Percentiles rank a stretch among this genome's conserved stretches.
phyloP scores from a whole-genome alignment of 2,113 vertebrate species.

The Laticauda laticaudata region DNA sequence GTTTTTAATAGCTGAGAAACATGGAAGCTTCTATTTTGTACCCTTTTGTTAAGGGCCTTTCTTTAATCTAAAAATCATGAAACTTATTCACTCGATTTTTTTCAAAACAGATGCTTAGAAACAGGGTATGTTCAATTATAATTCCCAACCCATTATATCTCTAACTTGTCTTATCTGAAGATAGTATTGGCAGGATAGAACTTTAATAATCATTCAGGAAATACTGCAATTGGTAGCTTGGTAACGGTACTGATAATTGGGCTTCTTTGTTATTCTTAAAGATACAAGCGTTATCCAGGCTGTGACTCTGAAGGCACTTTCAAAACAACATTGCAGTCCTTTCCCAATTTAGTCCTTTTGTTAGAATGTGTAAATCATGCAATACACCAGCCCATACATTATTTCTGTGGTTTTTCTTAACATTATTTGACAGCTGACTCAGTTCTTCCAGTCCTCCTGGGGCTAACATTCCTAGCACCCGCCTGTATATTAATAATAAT shows the following conservation, averaged over 20 bases:
- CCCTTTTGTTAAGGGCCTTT: neutral
- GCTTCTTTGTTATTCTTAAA: neutral
- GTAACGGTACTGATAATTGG: neutral
- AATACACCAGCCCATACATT: neutral
- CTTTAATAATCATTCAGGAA: neutral
- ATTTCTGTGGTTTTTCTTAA: neutral
- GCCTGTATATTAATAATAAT: slow-evolving; percentile 9
- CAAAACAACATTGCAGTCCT: neutral
- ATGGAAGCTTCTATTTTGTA: neutral
- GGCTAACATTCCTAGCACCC: neutral
- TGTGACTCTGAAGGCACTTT: neutral
- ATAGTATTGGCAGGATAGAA: neutral
- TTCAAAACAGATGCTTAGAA: neutral
- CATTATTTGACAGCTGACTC: neutral
- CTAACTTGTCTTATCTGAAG: neutral
- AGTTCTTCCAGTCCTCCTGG: neutral
- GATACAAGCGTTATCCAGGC: neutral
- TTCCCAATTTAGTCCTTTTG: neutral
- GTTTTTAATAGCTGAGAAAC: neutral
- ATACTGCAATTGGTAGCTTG: neutral
- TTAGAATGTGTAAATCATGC: neutral
- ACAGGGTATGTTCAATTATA: neutral
- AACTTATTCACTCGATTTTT: neutral
- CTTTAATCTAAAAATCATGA: neutral
- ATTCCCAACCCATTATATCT: neutral